Evolutionary conservation across 2,888 invertebrate species (phyloP).

Genomic region (Drosophila hawaiiensis): DNA sequence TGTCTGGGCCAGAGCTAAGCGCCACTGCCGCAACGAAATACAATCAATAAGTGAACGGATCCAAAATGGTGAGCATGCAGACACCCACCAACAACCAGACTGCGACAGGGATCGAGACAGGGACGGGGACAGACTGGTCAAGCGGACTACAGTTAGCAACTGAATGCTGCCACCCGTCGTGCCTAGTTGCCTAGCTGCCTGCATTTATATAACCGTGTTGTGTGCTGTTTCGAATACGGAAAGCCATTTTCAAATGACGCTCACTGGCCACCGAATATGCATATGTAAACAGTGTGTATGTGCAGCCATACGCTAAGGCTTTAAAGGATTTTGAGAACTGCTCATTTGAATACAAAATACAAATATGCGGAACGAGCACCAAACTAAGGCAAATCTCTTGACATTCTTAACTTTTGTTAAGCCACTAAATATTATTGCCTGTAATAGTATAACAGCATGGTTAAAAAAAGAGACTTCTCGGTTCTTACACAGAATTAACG

Average conservation of each 20-base stretch:
- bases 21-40: slow-evolving; percentile 64
- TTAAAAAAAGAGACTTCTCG: neutral
- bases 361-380: slow-evolving; percentile 60
- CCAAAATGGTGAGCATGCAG: slow-evolving; percentile 51
- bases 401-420: slow-evolving; percentile 52
- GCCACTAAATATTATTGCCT: slow-evolving; percentile 18
- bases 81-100: slow-evolving; percentile 20
- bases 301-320: slow-evolving; percentile 56
- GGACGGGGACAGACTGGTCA: slow-evolving; percentile 8
- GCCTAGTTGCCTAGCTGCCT: slow-evolving; percentile 28
- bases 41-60: slow-evolving; percentile 77
- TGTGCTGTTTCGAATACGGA: slow-evolving; percentile 51
- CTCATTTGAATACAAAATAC: slow-evolving; percentile 79
- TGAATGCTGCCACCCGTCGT: slow-evolving; percentile 28
- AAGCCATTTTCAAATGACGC: slow-evolving; percentile 74
- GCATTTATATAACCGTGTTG: slow-evolving; percentile 66
- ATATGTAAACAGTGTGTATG: slow-evolving; percentile 67
- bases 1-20: slow-evolving; percentile 77
- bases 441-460: neutral
- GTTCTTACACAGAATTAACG: neutral
- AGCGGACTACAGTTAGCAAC: slow-evolving; percentile 10
- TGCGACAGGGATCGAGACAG: neutral
- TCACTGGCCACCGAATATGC: slow-evolving; percentile 66
- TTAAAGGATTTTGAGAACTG: slow-evolving; percentile 69
- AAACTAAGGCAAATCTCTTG: slow-evolving; percentile 51